These are phyloP conservation scores for Chaenocephalus aceratus DNA, from an alignment of 2,113 vertebrate genomes.

Conservation along the genomic window DNA sequence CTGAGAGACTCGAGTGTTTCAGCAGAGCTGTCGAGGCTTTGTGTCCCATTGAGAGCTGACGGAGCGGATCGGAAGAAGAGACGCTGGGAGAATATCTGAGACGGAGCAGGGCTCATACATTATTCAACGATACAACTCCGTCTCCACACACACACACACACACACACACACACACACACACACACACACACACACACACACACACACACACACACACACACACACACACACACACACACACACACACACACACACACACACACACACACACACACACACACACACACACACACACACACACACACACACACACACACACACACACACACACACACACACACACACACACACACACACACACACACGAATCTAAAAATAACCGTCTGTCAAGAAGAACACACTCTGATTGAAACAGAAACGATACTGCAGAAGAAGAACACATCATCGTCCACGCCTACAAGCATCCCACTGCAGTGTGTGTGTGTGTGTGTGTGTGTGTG, in stretches of 20 bases:
- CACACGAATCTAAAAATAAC: conserved; percentile 42
- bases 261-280: conserved; percentile 8
- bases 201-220: too few relatives aligned
- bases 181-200: too few relatives aligned
- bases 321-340: conserved; percentile 18
- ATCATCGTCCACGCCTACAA: too few relatives aligned
- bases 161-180: neutral
- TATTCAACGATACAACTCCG: conserved; percentile 41
- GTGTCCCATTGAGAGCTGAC: neutral
- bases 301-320: neutral
- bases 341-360: conserved; percentile 1
- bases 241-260: conserved; percentile 21
- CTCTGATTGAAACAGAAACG: neutral
- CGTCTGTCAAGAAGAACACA: neutral
- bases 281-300: neutral
- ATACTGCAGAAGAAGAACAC: neutral
- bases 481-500: neutral
- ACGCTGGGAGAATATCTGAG: neutral
- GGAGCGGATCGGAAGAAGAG: neutral
- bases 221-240: neutral
- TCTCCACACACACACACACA: conserved; percentile 1
- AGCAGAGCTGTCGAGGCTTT: neutral
- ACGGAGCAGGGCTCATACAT: conserved; percentile 42
- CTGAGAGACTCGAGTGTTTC: neutral
- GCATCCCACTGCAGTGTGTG: neutral